A percentile compares a stretch with the other conserved stretches of the same genome.
Evolutionary conservation across 2,888 invertebrate genomes (phyloP).

Genomic region (Cinara cedri): DNA sequence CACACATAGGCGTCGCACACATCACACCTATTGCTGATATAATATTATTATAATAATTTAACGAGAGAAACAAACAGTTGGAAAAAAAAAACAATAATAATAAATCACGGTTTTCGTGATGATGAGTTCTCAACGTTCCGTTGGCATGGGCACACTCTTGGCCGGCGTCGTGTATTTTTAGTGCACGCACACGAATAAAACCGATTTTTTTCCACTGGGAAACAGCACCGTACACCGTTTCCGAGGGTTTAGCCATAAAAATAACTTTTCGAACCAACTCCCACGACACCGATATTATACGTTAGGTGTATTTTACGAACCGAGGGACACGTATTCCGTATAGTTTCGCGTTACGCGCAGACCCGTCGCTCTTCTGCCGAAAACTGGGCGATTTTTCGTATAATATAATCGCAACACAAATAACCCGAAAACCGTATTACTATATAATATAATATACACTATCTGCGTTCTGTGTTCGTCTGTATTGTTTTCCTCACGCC

Average conservation of each 20-base stretch:
- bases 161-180: slow-evolving; percentile 29
- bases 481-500: background rate
- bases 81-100: background rate
- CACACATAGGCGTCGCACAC: too few species aligned
- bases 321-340: too few species aligned
- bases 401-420: too few species aligned
- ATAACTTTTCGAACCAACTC: slow-evolving; percentile 33
- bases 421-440: too few species aligned
- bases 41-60: too few species aligned
- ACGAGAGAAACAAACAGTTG: background rate
- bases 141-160: slow-evolving; percentile 32
- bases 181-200: slow-evolving; percentile 13
- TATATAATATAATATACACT: too few species aligned
- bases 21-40: too few species aligned
- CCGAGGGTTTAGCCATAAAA: slow-evolving; percentile 28
- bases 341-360: background rate
- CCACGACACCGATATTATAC: background rate
- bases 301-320: background rate
- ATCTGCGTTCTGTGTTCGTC: background rate
- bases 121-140: background rate
- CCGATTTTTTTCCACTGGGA: background rate
- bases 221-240: background rate
- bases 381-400: background rate
- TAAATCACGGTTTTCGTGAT: background rate
- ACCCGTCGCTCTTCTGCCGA: background rate